Conservation (phyloP, 1,140 invertebrate species). For the Contarinia nasturtii region DNA sequence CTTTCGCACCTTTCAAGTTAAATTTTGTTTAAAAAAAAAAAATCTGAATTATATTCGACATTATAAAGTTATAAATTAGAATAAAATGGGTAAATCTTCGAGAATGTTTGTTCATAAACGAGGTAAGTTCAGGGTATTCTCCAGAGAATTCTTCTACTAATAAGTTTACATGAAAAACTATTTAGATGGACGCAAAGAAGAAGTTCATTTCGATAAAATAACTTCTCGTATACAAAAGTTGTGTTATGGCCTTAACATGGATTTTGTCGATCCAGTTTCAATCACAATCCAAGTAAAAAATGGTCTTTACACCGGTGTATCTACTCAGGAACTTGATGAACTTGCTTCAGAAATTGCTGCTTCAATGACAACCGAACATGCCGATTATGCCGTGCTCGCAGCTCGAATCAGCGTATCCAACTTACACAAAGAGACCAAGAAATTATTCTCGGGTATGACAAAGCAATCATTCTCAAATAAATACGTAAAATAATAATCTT, state of each 20-base stretch:
- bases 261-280: constrained; percentile 83
- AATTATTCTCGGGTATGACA: constrained; percentile 46
- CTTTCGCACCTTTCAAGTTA: too few species aligned
- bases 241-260: constrained; percentile 89
- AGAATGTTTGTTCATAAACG: too few species aligned
- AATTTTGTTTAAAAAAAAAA: too few species aligned
- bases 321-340: constrained; percentile 87
- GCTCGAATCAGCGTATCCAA: constrained; percentile 88
- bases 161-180: too few species aligned
- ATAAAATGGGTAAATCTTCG: too few species aligned
- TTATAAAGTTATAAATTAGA: too few species aligned
- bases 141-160: too few species aligned
- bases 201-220: constrained; percentile 95
- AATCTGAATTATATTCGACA: too few species aligned
- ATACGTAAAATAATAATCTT: background rate
- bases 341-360: constrained; percentile 87
- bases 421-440: constrained; percentile 87
- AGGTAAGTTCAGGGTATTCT: too few species aligned
- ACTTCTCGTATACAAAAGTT: constrained; percentile 88
- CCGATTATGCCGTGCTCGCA: constrained; percentile 86
- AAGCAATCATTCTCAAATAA: background rate
- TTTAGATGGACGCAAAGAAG: constrained; percentile 74
- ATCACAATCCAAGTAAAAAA: constrained; percentile 80
- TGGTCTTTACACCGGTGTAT: constrained; percentile 87
- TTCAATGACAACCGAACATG: constrained; percentile 84